Evolutionary conservation across 2,113 vertebrate genomes (phyloP).

Genomic region (Apeltes quadracus): DNA sequence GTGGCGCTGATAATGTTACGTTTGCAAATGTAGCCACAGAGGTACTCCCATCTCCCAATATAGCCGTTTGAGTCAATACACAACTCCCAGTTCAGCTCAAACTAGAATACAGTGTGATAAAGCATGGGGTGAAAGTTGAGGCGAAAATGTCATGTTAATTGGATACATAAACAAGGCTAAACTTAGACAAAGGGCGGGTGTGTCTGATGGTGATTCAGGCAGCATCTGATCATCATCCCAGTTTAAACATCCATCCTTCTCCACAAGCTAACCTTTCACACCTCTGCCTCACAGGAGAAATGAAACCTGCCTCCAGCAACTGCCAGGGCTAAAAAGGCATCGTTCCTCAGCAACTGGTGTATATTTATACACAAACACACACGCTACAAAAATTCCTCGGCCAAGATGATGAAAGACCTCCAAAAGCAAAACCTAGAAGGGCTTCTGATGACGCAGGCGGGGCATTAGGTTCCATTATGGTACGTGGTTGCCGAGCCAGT

Average conservation of each 20-base stretch:
- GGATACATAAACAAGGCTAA: constrained; percentile 71
- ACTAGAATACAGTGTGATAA: constrained; percentile 46
- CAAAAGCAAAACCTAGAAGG: constrained; percentile 64
- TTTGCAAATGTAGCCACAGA: no score
- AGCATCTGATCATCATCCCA: constrained; percentile 70
- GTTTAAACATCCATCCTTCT: constrained; percentile 70
- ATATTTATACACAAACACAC: constrained; percentile 74
- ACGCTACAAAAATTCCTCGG: constrained; percentile 57
- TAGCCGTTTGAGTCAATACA: constrained; percentile 6
- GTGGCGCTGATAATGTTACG: no score
- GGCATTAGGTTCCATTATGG: constrained; percentile 62
- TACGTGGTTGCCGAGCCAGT: constrained; percentile 62
- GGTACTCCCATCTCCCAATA: no score
- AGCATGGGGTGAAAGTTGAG: constrained; percentile 56
- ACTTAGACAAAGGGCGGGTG: constrained; percentile 70
- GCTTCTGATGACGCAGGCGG: constrained; percentile 62
- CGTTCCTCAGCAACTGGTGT: constrained; percentile 70
- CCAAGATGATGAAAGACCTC: constrained; percentile 65
- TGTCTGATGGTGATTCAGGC: constrained; percentile 64
- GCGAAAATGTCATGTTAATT: constrained; percentile 69
- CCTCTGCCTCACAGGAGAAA: constrained; percentile 59
- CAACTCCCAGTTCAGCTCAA: constrained; percentile 40
- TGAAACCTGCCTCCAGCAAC: constrained; percentile 68
- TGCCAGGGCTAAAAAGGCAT: constrained; percentile 59
- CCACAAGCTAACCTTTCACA: constrained; percentile 70